These are phyloP conservation scores for Zaprionus ghesquierei DNA, from an alignment of 1,140 invertebrate genomes.

Conservation along the genomic window DNA sequence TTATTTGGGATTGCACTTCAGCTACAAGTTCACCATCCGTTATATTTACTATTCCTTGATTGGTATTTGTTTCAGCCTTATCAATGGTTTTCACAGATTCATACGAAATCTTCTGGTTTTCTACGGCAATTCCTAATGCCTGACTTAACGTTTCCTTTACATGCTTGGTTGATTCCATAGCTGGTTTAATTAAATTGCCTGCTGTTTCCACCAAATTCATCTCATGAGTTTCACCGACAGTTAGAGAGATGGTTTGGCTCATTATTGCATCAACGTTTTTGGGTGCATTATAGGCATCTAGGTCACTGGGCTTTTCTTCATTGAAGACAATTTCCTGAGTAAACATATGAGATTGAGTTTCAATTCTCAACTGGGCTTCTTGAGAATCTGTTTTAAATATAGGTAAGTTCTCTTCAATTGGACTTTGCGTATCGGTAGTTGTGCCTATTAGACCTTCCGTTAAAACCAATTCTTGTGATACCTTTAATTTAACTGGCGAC, in stretches of 20 bases:
- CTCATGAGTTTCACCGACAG: slow-evolving; percentile 50
- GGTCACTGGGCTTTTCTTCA: slow-evolving; percentile 21
- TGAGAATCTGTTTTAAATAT: slow-evolving; percentile 24
- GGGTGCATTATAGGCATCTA: neutral
- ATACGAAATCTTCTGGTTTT: slow-evolving; percentile 34
- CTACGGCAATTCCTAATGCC: slow-evolving; percentile 30
- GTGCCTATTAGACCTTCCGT: slow-evolving; percentile 45
- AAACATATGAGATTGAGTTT: slow-evolving; percentile 40
- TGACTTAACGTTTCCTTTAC: slow-evolving; percentile 35
- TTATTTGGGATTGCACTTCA: slow-evolving; percentile 33
- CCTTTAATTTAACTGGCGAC: slow-evolving; percentile 19
- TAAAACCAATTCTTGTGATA: slow-evolving; percentile 34
- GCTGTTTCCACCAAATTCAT: slow-evolving; percentile 45
- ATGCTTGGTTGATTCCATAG: slow-evolving; percentile 30
- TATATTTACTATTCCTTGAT: slow-evolving; percentile 40
- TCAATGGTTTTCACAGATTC: slow-evolving; percentile 30
- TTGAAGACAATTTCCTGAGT: slow-evolving; percentile 37
- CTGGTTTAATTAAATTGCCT: slow-evolving; percentile 13
- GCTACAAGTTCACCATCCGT: slow-evolving; percentile 79
- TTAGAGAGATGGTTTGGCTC: slow-evolving; percentile 32
- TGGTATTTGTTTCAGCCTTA: neutral
- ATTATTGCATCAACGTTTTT: slow-evolving; percentile 25
- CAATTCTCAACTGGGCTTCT: slow-evolving; percentile 32
- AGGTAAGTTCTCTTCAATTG: slow-evolving; percentile 48
- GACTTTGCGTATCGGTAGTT: slow-evolving; percentile 62